Conservation (phyloP, 2,797 vertebrate genomes). For the Pyrocephalus nanus region DNA sequence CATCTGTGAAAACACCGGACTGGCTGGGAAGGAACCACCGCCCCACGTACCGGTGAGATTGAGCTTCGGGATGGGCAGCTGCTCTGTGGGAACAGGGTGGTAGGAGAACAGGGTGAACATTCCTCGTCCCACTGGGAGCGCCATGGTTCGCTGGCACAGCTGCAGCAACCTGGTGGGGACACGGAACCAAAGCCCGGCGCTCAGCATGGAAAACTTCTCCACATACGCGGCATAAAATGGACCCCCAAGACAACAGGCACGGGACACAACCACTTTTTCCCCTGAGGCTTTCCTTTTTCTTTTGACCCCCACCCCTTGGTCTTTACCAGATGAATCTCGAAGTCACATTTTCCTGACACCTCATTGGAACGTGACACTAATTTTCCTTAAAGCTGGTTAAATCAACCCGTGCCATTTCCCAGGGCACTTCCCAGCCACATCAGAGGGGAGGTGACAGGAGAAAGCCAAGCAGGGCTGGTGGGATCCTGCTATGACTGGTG, state of each 20-base stretch:
- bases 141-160: constrained; percentile 96
- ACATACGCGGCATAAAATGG: not conserved
- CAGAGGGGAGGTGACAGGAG: not conserved
- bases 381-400: not conserved
- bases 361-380: not conserved
- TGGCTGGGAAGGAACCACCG: not conserved
- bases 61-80: constrained; percentile 92
- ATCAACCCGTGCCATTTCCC: not conserved
- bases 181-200: not conserved
- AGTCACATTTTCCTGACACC: not conserved
- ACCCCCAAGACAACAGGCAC: not conserved
- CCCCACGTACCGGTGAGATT: constrained; percentile 89
- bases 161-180: constrained; percentile 79
- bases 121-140: constrained; percentile 92
- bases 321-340: not conserved
- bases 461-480: not conserved
- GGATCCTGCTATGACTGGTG: constrained; percentile 44
- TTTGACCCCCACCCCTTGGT: not conserved
- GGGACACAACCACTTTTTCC: not conserved
- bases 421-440: fast-evolving
- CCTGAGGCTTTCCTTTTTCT: not conserved
- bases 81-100: constrained; percentile 94
- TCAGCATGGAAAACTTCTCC: not conserved
- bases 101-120: constrained; percentile 98
- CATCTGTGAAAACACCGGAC: not conserved